These are phyloP conservation scores for Pseudomyrmex dendroicus DNA, from an alignment of 1,140 invertebrate species.

Conservation along the genomic window DNA sequence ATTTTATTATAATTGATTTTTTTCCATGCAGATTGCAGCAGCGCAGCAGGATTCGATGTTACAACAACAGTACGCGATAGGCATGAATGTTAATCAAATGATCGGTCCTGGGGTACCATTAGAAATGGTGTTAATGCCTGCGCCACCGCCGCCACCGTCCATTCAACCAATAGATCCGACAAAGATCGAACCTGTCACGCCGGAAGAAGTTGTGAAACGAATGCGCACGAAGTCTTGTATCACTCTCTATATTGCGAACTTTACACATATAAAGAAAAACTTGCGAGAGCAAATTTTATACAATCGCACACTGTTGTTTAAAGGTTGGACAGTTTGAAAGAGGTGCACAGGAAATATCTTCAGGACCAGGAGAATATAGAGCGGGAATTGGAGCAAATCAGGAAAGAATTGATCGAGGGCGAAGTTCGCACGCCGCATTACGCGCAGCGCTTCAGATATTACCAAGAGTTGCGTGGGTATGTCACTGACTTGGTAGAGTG, in stretches of 20 bases:
- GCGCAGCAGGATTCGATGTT: constrained; percentile 85
- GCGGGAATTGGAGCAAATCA: constrained; percentile 87
- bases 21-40: constrained; percentile 82
- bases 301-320: constrained; percentile 47
- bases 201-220: constrained; percentile 87
- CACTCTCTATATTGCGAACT: constrained; percentile 47
- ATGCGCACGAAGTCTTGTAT: constrained; percentile 86
- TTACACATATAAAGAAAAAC: constrained; percentile 20
- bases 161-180: constrained; percentile 83
- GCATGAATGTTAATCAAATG: constrained; percentile 77
- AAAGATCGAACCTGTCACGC: constrained; percentile 85
- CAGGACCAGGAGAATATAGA: constrained; percentile 84
- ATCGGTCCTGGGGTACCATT: constrained; percentile 76
- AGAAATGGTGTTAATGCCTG: constrained; percentile 82
- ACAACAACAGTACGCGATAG: constrained; percentile 82
- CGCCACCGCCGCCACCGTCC: constrained; percentile 81
- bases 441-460: constrained; percentile 93
- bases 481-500: constrained; percentile 98
- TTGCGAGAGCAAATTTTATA: background rate
- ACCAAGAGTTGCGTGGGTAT: constrained; percentile 98
- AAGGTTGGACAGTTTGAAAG: constrained; percentile 87
- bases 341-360: constrained; percentile 87
- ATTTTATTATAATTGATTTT: background rate
- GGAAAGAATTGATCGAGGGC: constrained; percentile 87
- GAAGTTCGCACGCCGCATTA: constrained; percentile 88